A percentile compares a stretch with the other conserved stretches of the same genome.
Conservation (phyloP, 2,888 invertebrate genomes). For the Ecliptopera silaceata region DNA sequence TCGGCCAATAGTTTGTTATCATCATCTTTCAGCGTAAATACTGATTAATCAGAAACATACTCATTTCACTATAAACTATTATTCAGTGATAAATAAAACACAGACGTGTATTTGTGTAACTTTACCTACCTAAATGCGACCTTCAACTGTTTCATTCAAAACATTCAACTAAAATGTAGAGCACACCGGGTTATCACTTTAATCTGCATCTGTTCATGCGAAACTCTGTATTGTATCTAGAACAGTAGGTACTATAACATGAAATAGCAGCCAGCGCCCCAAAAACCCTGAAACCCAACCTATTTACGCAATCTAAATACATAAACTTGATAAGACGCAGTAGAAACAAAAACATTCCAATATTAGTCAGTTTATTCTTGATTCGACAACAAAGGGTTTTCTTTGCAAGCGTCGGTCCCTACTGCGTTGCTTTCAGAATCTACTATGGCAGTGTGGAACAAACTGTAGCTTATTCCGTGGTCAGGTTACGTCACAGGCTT, state of each 20-base stretch:
- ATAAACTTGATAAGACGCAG: slow-evolving; percentile 32
- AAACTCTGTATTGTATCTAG: background rate
- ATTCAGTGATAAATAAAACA: no score
- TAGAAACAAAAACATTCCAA: slow-evolving; percentile 35
- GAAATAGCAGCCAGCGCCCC: no score
- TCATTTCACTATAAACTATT: no score
- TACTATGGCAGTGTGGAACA: slow-evolving; percentile 1
- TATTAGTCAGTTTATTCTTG: slow-evolving; percentile 34
- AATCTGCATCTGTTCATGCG: background rate
- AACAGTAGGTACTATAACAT: no score
- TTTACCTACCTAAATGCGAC: no score
- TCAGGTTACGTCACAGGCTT: slow-evolving; percentile 32
- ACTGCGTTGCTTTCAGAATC: slow-evolving; percentile 16
- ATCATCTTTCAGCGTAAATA: background rate
- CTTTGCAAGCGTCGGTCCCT: slow-evolving; percentile 32
- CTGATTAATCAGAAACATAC: background rate
- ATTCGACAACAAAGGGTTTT: slow-evolving; percentile 33
- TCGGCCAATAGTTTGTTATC: slow-evolving; percentile 2
- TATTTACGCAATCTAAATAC: slow-evolving; percentile 25
- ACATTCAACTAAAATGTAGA: background rate
- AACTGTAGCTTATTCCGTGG: slow-evolving; percentile 6
- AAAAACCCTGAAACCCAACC: slow-evolving; percentile 9
- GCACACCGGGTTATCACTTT: background rate
- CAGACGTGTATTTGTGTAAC: no score
- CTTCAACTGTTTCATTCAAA: no score